These are phyloP conservation scores for Diadumene lineata DNA, from an alignment of 92 coral and sea anemone species.

Conservation along the genomic window DNA sequence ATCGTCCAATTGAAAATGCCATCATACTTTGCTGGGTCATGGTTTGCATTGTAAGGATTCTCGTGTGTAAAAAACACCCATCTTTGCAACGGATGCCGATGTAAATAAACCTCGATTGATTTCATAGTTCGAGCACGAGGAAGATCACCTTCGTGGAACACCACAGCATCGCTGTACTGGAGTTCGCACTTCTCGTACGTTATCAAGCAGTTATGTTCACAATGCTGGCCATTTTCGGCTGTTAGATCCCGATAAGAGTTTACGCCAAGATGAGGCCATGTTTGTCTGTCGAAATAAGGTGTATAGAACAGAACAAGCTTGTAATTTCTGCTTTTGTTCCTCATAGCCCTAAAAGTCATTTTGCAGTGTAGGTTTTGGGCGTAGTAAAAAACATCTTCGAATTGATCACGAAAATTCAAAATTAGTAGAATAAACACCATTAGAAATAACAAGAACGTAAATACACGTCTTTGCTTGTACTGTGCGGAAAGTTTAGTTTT, in stretches of 20 bases:
- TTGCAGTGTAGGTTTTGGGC: background rate
- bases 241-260: background rate
- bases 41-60: background rate
- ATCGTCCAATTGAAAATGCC: conserved; percentile 4
- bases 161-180: background rate
- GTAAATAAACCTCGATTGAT: background rate
- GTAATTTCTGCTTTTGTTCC: background rate
- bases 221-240: background rate
- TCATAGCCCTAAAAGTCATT: background rate
- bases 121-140: background rate
- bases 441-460: background rate
- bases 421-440: background rate
- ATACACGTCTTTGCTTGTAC: background rate
- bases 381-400: background rate
- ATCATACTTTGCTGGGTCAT: background rate
- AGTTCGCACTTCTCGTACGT: background rate
- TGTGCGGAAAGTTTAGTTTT: too few species aligned
- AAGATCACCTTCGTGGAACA: background rate
- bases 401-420: background rate
- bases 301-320: background rate
- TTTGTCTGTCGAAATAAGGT: background rate
- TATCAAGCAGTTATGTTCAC: background rate
- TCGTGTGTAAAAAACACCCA: background rate
- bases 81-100: background rate
- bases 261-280: background rate